A percentile compares a stretch with the other conserved stretches of the same genome.
phyloP scores from a whole-genome alignment of 2,113 vertebrate genomes.

The Lasiurus cinereus region DNA sequence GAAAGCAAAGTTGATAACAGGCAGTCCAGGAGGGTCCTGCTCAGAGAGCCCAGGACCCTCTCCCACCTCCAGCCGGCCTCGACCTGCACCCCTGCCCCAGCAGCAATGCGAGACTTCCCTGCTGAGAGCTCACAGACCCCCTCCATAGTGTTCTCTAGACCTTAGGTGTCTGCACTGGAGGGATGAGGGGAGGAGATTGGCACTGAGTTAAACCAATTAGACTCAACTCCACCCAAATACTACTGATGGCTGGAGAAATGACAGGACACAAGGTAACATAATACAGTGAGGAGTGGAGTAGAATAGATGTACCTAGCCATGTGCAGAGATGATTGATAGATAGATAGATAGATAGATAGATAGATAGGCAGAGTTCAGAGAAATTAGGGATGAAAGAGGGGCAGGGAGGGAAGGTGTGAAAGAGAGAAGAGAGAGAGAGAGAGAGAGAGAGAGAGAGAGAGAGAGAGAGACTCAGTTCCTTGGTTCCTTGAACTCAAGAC shows the following conservation, averaged over 20 bases:
- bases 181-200: not conserved
- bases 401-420: no score
- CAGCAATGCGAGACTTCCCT: not conserved
- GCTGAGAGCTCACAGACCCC: no score
- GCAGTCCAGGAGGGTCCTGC: not conserved
- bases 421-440: no score
- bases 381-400: no score
- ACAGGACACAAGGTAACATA: not conserved
- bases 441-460: no score
- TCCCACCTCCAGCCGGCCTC: no score
- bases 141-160: no score
- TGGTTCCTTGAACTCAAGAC: not conserved
- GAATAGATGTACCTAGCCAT: not conserved
- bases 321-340: no score
- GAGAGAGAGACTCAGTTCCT: not conserved
- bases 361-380: no score
- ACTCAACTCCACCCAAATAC: not conserved
- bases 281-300: not conserved
- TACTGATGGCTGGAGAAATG: not conserved
- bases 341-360: no score
- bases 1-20: not conserved
- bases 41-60: not conserved
- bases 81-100: no score
- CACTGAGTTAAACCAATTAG: not conserved
- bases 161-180: fast-evolving